Evolutionary conservation across 53 echinoderm and acorn worm genomes (phyloP), one percentile per base, ranked within the genome.

Genomic region (Holothuria leucospilota): DNA sequence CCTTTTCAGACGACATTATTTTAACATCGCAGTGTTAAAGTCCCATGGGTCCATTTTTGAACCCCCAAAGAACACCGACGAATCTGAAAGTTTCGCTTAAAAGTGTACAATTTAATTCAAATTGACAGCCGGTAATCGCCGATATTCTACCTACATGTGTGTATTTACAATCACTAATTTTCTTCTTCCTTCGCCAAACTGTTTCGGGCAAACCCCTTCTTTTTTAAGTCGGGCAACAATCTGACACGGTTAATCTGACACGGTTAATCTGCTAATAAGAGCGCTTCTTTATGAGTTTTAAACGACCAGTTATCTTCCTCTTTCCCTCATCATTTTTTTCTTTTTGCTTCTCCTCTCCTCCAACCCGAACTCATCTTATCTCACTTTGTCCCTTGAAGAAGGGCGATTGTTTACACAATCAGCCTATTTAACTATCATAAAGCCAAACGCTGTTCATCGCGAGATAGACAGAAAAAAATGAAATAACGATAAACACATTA

Each of bases 401-500:
- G 51, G 75, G 13, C 26, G 20, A n/a, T 75, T 75, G 75, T 75
- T 75, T 75, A 49, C 49, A 49, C 39, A 75, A 49, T 46, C 51
- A 42, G 24, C 39, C 72, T 72, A 72, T 72, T 72, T 72, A 72
- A 72, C 72, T 46, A 49, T 52, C 75, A 75, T 75, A 75, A 75
- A 75, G 24, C 75, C 14, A 75, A 51, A 75, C 51, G 52, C 75
- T 75, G 26, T 42, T 75, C 51, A 75, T 75, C 52, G 75, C 51
- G 23, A 75, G 25, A 49, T 52, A 26, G 26, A 56, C 56, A 75
- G 75, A 75, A 28, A 52, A 51, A 75, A 51, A 75, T 75, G 75
- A 49, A 51, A 75, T 75, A 51, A 75, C 51, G 75, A 75, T 75
- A 75, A 75, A 75, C 75, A 75, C 75, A 75, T 75, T 75, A 75